Evolutionary conservation across 2,113 vertebrate genomes (phyloP), one percentile per base, ranked within the genome.

Genomic region (Mormyrus iriodes): DNA sequence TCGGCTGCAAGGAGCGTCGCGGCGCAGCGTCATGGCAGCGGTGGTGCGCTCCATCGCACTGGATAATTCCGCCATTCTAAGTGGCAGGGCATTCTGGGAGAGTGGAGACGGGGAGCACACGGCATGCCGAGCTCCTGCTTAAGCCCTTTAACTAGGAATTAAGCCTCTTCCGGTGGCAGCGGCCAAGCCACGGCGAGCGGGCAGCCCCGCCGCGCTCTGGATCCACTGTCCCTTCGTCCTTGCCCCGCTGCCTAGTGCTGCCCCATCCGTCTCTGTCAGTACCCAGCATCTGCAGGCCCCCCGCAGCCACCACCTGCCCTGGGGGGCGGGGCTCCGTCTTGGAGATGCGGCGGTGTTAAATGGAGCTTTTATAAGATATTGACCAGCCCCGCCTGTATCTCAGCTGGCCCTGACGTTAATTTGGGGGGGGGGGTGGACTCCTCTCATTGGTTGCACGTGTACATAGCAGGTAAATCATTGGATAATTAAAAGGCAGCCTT

Each of bases 261-360:
- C 91, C 94, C 94, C 95, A 97, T 98, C 96, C 96, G 95, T 98
- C 97, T 98, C 93, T 97, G 97, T 98, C 97, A 97, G 92, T 93
- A 79, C 90, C 53, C 39, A 93, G 91, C 92, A 93, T 96, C 95
- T 94, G 94, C 92, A 94, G 91, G 93, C 93, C 94, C 89, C 89
- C 44, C 82, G 5, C 82, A 44, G 82, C 48, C 82, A 94, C 92
- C 93, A 92, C 94, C 89, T 88, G 91, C 90, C 91, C 94, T 91
- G 93, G 93, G 91, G 93, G 91, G 93, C 90, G 94, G 94, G 95
- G 93, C 92, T 84, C 93, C 88, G 90, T 94, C 90, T 96, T 93
- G 90, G 91, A 94, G 91, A 86, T 92, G 91, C 89, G 91, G 93
- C 91, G 92, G 90, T 94, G 93, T 93, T 97, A 96, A 97, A 97